Conservation (phyloP, 2,113 vertebrate genomes). For the Archocentrus centrarchus region DNA sequence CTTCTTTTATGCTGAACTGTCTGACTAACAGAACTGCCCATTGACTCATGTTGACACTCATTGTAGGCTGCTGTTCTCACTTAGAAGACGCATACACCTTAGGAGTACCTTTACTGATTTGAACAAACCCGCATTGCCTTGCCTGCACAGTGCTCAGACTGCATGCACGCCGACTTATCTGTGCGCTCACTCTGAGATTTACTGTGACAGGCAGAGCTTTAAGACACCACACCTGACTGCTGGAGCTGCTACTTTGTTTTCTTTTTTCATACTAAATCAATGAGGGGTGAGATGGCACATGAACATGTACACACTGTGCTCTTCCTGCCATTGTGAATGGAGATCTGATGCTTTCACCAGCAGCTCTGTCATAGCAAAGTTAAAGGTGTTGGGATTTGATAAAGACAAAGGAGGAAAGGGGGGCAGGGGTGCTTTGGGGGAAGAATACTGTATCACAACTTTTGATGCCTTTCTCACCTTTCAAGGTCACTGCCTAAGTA, state of each 20-base stretch:
- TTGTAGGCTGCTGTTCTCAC: constrained; percentile 19
- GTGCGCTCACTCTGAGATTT: constrained; percentile 12
- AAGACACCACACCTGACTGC: constrained; percentile 29
- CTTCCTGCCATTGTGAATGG: constrained; percentile 22
- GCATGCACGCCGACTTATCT: constrained; percentile 28
- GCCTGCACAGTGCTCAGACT: constrained; percentile 8
- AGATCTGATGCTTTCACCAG: constrained; percentile 23
- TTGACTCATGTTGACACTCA: constrained; percentile 29
- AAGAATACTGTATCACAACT: constrained; percentile 26
- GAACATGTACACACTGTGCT: constrained; percentile 18
- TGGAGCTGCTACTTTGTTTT: constrained; percentile 3
- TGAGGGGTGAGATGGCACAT: not conserved
- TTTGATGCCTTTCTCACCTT: constrained; percentile 30
- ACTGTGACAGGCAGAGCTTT: constrained; percentile 38
- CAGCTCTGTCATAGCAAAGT: constrained; percentile 15
- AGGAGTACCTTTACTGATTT: constrained; percentile 19
- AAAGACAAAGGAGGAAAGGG: constrained; percentile 16
- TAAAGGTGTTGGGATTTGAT: constrained; percentile 29
- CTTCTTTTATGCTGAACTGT: constrained; percentile 32
- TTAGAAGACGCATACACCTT: constrained; percentile 3
- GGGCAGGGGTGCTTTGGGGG: constrained; percentile 9
- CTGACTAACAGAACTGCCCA: constrained; percentile 28
- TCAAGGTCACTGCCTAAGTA: constrained; percentile 46
- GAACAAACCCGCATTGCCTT: not conserved
- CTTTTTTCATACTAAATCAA: constrained; percentile 15